These are phyloP conservation scores for Aporrectodea caliginosa DNA, from an alignment of 1,140 invertebrate species.

Conservation along the genomic window DNA sequence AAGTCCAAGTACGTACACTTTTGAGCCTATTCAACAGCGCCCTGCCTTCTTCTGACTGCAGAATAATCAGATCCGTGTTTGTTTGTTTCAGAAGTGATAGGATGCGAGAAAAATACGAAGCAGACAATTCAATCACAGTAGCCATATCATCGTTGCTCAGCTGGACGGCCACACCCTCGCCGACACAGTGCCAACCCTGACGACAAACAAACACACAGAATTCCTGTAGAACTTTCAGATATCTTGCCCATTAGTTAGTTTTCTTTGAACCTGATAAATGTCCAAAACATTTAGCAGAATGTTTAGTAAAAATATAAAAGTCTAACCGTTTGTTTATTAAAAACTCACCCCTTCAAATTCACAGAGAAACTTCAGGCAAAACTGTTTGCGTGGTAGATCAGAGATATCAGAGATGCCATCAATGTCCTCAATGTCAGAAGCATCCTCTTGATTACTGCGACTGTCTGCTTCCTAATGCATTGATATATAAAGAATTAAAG, in stretches of 20 bases:
- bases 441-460: no score
- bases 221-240: no score
- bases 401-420: neutral
- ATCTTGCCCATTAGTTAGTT: no score
- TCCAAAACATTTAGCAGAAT: no score
- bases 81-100: constrained; percentile 27
- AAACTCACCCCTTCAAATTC: constrained; percentile 32
- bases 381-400: constrained; percentile 19
- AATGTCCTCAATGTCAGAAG: constrained; percentile 13
- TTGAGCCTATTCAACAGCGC: constrained; percentile 20
- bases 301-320: no score
- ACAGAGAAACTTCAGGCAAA: constrained; percentile 34
- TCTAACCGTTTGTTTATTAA: no score
- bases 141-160: constrained; percentile 20
- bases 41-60: constrained; percentile 9
- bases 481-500: no score
- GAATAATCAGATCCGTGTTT: constrained; percentile 13
- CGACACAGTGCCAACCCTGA: constrained; percentile 31
- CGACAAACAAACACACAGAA: constrained; percentile 14
- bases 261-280: no score
- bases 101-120: constrained; percentile 24
- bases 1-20: constrained; percentile 22
- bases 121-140: constrained; percentile 18
- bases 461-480: no score
- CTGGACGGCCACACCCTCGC: constrained; percentile 23